phyloP scores from a whole-genome alignment of 2,888 invertebrate genomes.

The Apamea crenata region DNA sequence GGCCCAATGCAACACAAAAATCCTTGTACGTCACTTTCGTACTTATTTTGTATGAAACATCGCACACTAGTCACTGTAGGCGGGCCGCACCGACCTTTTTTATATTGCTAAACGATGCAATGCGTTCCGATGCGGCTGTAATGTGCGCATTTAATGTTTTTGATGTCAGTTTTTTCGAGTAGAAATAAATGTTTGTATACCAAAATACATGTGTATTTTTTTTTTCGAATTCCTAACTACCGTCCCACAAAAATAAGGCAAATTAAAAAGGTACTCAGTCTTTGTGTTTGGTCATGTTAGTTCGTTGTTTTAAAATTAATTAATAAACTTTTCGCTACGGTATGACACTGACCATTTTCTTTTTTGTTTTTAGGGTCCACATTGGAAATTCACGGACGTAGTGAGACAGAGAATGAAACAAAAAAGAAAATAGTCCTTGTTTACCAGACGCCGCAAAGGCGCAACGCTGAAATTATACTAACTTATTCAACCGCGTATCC shows the following conservation, averaged over 20 bases:
- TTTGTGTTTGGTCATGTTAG: conserved; percentile 57
- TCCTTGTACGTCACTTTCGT: neutral
- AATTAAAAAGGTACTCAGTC: conserved; percentile 22
- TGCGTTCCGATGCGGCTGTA: neutral
- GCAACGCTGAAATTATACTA: conserved; percentile 85
- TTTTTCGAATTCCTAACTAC: neutral
- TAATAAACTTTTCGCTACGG: conserved; percentile 64
- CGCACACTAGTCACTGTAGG: neutral
- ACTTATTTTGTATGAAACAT: conserved; percentile 5
- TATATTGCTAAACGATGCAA: neutral
- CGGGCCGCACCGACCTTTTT: neutral
- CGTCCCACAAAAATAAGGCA: neutral
- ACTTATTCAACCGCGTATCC: conserved; percentile 85
- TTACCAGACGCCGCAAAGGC: conserved; percentile 86
- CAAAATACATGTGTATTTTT: neutral
- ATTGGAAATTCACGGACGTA: conserved; percentile 86
- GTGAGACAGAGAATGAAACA: conserved; percentile 79
- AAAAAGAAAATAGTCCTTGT: conserved; percentile 87
- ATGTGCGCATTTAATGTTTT: neutral
- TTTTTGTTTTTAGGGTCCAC: conserved; percentile 89
- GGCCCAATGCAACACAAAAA: neutral
- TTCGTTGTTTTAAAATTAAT: conserved; percentile 42
- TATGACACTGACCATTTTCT: conserved; percentile 85
- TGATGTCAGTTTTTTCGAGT: conserved; percentile 5
- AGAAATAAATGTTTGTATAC: conserved; percentile 35